Base-by-base conservation (phyloP, 1,140 invertebrate genomes). In the Plodia interpunctella region DNA sequence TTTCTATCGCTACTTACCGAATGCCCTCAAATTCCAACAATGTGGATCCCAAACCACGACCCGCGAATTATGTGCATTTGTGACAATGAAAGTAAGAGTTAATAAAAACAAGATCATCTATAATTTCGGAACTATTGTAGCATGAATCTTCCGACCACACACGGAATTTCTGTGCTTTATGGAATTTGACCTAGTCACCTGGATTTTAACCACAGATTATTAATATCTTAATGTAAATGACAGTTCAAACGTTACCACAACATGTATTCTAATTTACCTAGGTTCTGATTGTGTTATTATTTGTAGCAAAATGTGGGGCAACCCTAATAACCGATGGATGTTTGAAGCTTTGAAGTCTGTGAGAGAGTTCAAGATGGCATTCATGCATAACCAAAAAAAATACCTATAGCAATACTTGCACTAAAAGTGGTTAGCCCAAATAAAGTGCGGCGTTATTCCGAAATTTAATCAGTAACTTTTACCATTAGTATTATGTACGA, bases 1-100 rank as follows among this genome's bases (percentile, higher is more conserved):
- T 25, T 25, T 25, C 2, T 25, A 2, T 25, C 21, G 21, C 21
- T n/a, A n/a, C n/a, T n/a, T n/a, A n/a, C n/a, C n/a, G n/a, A n/a
- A n/a, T n/a, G 21, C 6, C 21, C 21, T 25, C 21, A 25, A 25
- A 25, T 25, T 25, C 21, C 21, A 25, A 25, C 6, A 25, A 3
- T 25, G 6, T 6, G 21, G 6, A n/a, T n/a, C 21, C 32, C 32
- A 35, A 35, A 35, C 32, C 8, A 9, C 9, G 32, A 2, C 32
- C 13, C 1, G 32, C 32, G 32, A 35, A 35, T 35, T 35, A 35
- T 35, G 32, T 35, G 52, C 32, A 54, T 17, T 53, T 60, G 50
- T 59, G 25, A 21, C 17, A 50, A 55, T 10, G 19, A 18, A 50
- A 60, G 59, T 60, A 52, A 60, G 53, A 60, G 59, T 60, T 1